Evolutionary conservation across 2,888 invertebrate species (phyloP).

Genomic region (Leistus spinibarbis): DNA sequence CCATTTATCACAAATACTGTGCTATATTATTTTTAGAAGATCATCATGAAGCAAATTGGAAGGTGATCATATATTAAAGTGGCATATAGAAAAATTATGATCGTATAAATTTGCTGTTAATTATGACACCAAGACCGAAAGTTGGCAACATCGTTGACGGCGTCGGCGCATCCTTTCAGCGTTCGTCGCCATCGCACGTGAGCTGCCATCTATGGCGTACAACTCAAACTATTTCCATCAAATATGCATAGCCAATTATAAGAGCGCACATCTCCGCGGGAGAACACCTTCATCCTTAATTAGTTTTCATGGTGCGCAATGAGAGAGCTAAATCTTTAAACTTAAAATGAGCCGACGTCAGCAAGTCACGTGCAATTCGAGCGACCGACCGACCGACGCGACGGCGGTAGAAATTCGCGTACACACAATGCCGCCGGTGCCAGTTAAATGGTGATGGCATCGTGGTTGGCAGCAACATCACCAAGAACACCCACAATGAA

Average conservation of each 20-base stretch:
- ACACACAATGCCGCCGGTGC: not conserved
- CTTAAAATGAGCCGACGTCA: constrained; percentile 35
- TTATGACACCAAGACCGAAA: not conserved
- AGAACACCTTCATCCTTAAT: constrained; percentile 19
- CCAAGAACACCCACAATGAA: not conserved
- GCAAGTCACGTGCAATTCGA: constrained; percentile 8
- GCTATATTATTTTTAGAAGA: no score
- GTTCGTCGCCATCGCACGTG: not conserved
- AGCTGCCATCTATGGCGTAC: not conserved
- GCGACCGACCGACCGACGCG: not conserved
- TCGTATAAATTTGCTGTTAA: not conserved
- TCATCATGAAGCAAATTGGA: no score
- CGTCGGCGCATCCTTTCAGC: not conserved
- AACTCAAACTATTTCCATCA: constrained; percentile 31
- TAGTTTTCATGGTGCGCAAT: constrained; percentile 32
- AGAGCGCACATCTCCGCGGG: constrained; percentile 9
- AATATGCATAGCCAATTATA: constrained; percentile 28
- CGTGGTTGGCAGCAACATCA: not conserved
- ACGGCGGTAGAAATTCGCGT: not conserved
- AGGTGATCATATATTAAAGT: no score
- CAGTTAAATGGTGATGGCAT: constrained; percentile 5
- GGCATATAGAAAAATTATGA: not conserved
- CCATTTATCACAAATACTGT: no score
- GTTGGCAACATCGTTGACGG: not conserved
- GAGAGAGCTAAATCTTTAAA: constrained; percentile 34